Conservation (phyloP, 2,888 invertebrate genomes). For the Hydropsyche betteni region DNA sequence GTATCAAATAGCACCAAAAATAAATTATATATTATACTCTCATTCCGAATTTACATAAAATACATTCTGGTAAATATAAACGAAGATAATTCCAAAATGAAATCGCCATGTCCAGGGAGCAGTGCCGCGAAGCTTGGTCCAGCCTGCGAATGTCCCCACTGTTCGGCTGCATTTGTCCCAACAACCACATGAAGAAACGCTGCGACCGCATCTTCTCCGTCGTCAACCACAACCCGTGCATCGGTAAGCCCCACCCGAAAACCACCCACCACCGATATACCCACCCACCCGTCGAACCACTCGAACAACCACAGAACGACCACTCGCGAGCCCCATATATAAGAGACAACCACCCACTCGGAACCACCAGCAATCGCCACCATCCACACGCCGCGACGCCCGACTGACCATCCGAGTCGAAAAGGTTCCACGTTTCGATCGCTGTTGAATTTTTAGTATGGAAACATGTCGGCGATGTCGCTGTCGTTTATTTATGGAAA, state of each 20-base stretch:
- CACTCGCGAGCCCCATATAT: constrained; percentile 50
- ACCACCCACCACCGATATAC: constrained; percentile 44
- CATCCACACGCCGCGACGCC: constrained; percentile 47
- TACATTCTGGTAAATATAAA: too few relatives aligned
- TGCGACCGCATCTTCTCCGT: constrained; percentile 89
- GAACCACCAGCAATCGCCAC: constrained; percentile 51
- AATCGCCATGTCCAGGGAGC: constrained; percentile 69
- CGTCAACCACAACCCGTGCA: constrained; percentile 93
- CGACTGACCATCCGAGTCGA: constrained; percentile 42
- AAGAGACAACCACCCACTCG: neutral
- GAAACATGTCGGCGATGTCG: too few relatives aligned
- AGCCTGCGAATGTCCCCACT: constrained; percentile 86
- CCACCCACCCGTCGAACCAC: constrained; percentile 56
- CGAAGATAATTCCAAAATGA: constrained; percentile 36
- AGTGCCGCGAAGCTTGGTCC: constrained; percentile 88
- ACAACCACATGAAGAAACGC: constrained; percentile 85
- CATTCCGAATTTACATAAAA: too few relatives aligned
- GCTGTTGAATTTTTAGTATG: too few relatives aligned
- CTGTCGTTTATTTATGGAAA: too few relatives aligned
- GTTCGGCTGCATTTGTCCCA: constrained; percentile 93
- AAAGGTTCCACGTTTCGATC: too few relatives aligned
- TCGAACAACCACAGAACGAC: constrained; percentile 42
- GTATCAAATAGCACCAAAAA: too few relatives aligned
- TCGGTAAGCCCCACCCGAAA: constrained; percentile 76
- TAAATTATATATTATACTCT: too few relatives aligned